These are phyloP conservation scores for Pachypsylla venusta DNA, from an alignment of 1,140 invertebrate species.

Conservation along the genomic window DNA sequence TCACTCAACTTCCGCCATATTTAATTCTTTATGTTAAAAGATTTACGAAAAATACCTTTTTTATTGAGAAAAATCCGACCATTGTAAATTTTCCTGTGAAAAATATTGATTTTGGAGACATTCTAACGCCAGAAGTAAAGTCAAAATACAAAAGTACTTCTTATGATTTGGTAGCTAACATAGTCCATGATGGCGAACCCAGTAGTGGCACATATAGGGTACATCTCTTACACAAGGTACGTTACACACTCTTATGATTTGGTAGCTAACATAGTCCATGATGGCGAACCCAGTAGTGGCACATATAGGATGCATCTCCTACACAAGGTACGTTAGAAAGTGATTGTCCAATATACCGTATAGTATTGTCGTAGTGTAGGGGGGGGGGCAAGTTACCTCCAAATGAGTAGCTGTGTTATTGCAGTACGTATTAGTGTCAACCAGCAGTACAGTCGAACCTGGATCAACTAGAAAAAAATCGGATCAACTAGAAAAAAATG, in stretches of 20 bases:
- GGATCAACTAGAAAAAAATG: no score
- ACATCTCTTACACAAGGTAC: conserved; percentile 82
- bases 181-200: conserved; percentile 96
- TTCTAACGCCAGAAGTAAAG: conserved; percentile 70
- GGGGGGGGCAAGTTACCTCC: no score
- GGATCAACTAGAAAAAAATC: no score
- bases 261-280: conserved; percentile 96
- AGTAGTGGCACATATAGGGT: conserved; percentile 86
- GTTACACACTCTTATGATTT: conserved; percentile 82
- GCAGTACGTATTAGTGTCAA: no score
- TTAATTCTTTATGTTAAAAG: conserved; percentile 94
- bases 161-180: conserved; percentile 95
- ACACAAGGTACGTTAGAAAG: conserved; percentile 66
- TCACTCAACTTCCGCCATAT: conserved; percentile 88
- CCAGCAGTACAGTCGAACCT: no score
- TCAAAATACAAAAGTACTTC: conserved; percentile 62
- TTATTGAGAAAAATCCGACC: conserved; percentile 97
- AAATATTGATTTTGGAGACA: conserved; percentile 95
- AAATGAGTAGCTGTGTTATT: no score
- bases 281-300: conserved; percentile 85
- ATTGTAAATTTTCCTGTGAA: conserved; percentile 99
- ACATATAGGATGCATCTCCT: conserved; percentile 92
- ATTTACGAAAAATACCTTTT: conserved; percentile 98
- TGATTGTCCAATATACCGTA: no score
- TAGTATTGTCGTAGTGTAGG: no score